Evolutionary conservation across 2,113 vertebrate genomes (phyloP).

Genomic region (Scatophagus argus): DNA sequence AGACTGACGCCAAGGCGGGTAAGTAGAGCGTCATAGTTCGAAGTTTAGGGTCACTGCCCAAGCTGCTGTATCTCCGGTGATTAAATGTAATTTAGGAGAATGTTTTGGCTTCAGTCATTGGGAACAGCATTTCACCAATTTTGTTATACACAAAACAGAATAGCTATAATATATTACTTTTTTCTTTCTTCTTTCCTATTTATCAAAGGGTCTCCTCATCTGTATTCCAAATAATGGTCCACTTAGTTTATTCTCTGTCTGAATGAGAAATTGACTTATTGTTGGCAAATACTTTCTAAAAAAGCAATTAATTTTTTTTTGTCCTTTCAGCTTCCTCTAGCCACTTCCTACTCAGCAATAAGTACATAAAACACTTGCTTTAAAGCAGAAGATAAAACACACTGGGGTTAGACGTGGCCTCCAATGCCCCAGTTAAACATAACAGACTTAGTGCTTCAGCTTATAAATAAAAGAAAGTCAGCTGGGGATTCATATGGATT

Average conservation of each 20-base stretch:
- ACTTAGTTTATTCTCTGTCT: slow-evolving; percentile 33
- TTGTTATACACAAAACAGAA: slow-evolving; percentile 1
- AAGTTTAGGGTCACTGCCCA: too few relatives aligned
- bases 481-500: slow-evolving; percentile 45
- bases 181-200: not conserved
- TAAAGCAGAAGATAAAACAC: slow-evolving; percentile 21
- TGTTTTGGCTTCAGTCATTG: not conserved
- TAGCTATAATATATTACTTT: not conserved
- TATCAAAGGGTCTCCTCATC: slow-evolving; percentile 30
- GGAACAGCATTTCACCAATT: not conserved
- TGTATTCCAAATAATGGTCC: slow-evolving; percentile 52
- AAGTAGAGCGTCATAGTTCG: too few relatives aligned
- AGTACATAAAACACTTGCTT: slow-evolving; percentile 24
- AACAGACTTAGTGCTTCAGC: slow-evolving; percentile 11
- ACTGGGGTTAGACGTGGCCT: slow-evolving; percentile 4
- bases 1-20: too few relatives aligned
- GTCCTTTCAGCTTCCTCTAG: not conserved
- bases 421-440: slow-evolving; percentile 28
- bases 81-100: not conserved
- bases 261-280: slow-evolving; percentile 66
- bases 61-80: too few relatives aligned
- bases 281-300: slow-evolving; percentile 40
- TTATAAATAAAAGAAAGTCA: slow-evolving; percentile 51
- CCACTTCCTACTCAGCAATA: slow-evolving; percentile 16
- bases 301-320: slow-evolving; percentile 42